Conservation (phyloP, 2,797 vertebrate species). For the Sebastes diaconus region DNA sequence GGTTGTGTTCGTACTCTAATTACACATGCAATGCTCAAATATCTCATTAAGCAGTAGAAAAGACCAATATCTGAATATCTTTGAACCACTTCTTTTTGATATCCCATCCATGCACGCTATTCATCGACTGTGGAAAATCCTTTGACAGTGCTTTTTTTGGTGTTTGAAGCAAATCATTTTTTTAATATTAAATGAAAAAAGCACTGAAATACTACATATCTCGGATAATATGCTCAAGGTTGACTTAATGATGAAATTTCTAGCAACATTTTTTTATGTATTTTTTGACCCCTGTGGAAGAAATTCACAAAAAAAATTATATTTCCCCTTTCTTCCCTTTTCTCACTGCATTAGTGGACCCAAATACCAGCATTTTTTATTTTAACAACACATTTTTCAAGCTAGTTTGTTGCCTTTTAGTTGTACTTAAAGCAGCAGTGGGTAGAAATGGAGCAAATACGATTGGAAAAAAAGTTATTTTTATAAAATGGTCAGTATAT, state of each 20-base stretch:
- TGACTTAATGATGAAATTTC: slow-evolving; percentile 37
- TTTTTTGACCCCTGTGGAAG: slow-evolving; percentile 7
- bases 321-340: background rate
- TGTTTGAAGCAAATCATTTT: background rate
- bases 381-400: background rate
- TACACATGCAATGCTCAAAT: background rate
- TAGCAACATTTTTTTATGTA: slow-evolving; percentile 11
- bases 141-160: background rate
- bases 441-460: too few species aligned
- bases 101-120: background rate
- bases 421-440: background rate
- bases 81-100: background rate
- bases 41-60: background rate
- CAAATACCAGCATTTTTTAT: background rate
- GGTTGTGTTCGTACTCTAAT: slow-evolving; percentile 18
- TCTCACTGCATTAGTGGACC: background rate
- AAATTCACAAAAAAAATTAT: background rate
- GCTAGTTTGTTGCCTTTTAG: background rate
- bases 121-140: background rate
- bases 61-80: background rate
- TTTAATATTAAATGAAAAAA: slow-evolving; percentile 4
- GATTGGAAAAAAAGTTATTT: too few species aligned
- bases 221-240: background rate
- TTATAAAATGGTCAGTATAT: too few species aligned
- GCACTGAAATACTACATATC: background rate